Percentiles rank a stretch among this genome's conserved stretches.
These are phyloP conservation scores for Drosophila virilis DNA, from an alignment of 1,140 invertebrate species.

Conservation along the genomic window DNA sequence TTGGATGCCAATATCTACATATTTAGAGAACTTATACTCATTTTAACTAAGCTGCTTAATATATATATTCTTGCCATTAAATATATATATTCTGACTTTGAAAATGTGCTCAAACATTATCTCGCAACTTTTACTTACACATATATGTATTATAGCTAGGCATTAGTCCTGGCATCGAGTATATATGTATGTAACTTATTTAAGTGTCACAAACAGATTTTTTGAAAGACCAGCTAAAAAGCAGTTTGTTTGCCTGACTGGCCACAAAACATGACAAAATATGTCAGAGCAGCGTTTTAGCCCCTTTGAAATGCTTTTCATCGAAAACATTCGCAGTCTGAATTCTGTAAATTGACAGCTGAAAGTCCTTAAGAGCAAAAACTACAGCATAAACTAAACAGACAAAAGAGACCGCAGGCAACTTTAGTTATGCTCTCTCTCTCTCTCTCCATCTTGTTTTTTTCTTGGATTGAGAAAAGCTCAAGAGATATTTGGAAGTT, in stretches of 20 bases:
- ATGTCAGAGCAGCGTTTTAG: constrained; percentile 22
- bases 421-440: not conserved
- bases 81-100: no score
- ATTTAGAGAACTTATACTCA: no score
- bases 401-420: constrained; percentile 24
- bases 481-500: not conserved
- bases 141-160: not conserved
- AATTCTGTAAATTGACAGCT: constrained; percentile 24
- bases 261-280: constrained; percentile 43
- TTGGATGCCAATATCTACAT: no score
- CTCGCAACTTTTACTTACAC: not conserved
- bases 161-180: not conserved
- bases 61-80: no score
- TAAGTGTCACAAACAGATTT: not conserved
- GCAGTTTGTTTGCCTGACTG: constrained; percentile 28
- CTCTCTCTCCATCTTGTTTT: not conserved
- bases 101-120: not conserved
- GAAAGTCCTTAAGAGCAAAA: constrained; percentile 18
- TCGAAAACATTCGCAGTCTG: constrained; percentile 18
- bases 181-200: not conserved
- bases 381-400: constrained; percentile 16
- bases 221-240: constrained; percentile 2
- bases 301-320: constrained; percentile 30
- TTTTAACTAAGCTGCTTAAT: no score
- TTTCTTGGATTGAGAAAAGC: not conserved